A percentile compares a stretch with the other conserved stretches of the same genome.
Evolutionary conservation across 2,797 vertebrate genomes (phyloP).

Genomic region (Podargus strigoides): DNA sequence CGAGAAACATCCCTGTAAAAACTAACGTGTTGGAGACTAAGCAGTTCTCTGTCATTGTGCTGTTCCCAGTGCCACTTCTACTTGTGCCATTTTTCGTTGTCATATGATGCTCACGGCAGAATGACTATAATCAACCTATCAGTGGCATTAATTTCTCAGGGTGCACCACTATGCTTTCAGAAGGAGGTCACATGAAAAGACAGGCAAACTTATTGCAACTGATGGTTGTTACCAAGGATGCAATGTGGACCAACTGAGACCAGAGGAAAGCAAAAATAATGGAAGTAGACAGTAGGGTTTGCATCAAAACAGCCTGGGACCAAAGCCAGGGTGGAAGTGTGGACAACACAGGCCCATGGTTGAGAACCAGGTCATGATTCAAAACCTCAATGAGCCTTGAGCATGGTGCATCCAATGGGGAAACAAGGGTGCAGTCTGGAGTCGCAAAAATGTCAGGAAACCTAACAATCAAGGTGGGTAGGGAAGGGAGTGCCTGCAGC

Average conservation of each 20-base stretch:
- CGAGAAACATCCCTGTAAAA: neutral
- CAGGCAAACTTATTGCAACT: neutral
- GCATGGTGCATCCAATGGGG: neutral
- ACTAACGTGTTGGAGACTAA: neutral
- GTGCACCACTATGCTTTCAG: neutral
- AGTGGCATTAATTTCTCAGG: neutral
- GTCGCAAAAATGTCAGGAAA: neutral
- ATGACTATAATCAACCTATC: neutral
- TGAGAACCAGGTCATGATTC: neutral
- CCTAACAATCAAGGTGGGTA: neutral
- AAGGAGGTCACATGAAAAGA: neutral
- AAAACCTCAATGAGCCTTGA: neutral
- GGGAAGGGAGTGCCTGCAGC: neutral
- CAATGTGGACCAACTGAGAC: neutral
- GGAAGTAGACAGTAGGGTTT: neutral
- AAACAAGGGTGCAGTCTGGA: neutral
- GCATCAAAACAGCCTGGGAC: neutral
- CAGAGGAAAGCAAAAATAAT: neutral
- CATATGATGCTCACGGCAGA: neutral
- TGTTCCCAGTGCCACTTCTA: neutral
- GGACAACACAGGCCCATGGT: neutral
- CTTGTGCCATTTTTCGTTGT: neutral
- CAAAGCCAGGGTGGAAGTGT: neutral
- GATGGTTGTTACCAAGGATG: neutral
- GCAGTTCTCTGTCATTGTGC: neutral